Conservation (phyloP, 1,140 invertebrate genomes). For the Nebria ingens region DNA sequence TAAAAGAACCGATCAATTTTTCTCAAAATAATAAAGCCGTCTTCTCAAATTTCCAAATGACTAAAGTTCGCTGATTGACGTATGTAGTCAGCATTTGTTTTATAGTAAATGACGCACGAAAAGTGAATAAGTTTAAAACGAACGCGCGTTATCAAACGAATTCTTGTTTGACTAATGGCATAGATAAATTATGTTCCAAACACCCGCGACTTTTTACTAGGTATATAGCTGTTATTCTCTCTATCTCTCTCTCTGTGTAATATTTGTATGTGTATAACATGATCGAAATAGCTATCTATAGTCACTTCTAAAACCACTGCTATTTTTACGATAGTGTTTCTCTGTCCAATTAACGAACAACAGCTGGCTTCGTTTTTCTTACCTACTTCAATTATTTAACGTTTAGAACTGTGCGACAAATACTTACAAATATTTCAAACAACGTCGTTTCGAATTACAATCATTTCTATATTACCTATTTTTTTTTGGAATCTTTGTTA, state of each 20-base stretch:
- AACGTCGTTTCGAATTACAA: neutral
- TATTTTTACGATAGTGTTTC: too few species aligned
- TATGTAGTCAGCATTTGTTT: conserved; percentile 1
- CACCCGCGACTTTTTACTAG: neutral
- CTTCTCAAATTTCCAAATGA: too few species aligned
- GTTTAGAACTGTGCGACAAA: too few species aligned
- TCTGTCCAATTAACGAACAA: neutral
- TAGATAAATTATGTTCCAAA: conserved; percentile 5
- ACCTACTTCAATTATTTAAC: neutral
- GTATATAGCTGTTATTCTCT: too few species aligned
- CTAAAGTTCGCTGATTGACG: conserved; percentile 4
- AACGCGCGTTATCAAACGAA: neutral
- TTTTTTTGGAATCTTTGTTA: too few species aligned
- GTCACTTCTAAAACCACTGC: neutral
- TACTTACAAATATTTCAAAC: conserved; percentile 2
- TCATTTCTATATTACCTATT: too few species aligned
- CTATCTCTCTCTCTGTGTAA: neutral
- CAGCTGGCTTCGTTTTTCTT: neutral
- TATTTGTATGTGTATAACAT: neutral
- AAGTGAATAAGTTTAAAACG: neutral
- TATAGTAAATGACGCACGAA: neutral
- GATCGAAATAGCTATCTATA: neutral
- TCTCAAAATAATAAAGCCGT: too few species aligned
- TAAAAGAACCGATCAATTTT: too few species aligned
- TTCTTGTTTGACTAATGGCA: neutral